phyloP scores from a whole-genome alignment of 2,888 invertebrate species.

The Andrena fulva region DNA sequence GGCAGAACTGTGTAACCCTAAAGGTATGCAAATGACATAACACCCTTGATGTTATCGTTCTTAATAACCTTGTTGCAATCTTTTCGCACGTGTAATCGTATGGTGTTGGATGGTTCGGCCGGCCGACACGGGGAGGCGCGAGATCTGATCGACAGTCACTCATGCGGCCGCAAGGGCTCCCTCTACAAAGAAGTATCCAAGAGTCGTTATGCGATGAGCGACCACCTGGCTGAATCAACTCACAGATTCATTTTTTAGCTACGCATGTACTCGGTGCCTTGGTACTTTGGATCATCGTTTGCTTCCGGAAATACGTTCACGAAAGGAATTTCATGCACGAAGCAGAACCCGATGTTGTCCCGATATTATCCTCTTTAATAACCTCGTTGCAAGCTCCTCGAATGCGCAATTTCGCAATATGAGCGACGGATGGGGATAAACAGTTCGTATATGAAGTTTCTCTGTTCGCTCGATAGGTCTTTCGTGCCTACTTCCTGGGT shows the following conservation, averaged over 20 bases:
- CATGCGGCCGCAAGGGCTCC: not conserved
- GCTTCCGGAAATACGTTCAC: conserved; percentile 15
- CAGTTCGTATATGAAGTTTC: conserved; percentile 26
- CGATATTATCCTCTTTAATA: conserved; percentile 53
- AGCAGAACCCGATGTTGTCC: conserved; percentile 13
- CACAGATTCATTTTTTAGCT: conserved; percentile 9
- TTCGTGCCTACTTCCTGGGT: not conserved
- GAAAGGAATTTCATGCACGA: conserved; percentile 23
- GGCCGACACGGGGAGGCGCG: conserved; percentile 25
- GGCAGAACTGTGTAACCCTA: conserved; percentile 7
- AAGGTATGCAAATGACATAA: conserved; percentile 33
- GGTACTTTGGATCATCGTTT: conserved; percentile 17
- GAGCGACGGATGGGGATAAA: conserved; percentile 11
- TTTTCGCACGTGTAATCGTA: conserved; percentile 50
- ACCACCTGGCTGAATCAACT: conserved; percentile 14
- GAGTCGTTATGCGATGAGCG: conserved; percentile 13
- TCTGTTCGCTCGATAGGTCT: conserved; percentile 19
- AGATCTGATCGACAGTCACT: conserved; percentile 47
- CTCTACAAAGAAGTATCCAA: conserved; percentile 9
- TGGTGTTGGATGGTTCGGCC: conserved; percentile 18
- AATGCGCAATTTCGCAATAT: conserved; percentile 50
- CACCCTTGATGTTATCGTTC: conserved; percentile 42
- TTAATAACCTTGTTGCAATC: conserved; percentile 55
- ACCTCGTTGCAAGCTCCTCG: conserved; percentile 20
- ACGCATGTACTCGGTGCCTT: not conserved